Evolutionary conservation across 1,140 invertebrate species (phyloP), one percentile per base, ranked within the genome.

Genomic region (Leptinotarsa texana): DNA sequence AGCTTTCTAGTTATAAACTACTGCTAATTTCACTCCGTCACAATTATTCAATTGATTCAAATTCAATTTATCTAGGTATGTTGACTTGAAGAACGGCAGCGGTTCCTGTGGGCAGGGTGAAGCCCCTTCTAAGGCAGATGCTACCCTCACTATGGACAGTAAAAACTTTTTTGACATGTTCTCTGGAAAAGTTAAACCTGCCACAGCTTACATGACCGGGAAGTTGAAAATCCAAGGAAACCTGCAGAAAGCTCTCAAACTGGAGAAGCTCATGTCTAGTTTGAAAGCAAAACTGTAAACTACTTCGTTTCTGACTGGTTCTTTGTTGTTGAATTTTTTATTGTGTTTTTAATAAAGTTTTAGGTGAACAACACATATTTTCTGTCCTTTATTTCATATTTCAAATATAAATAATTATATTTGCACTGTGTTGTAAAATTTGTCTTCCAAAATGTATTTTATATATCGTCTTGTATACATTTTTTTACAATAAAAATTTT

Each of bases 181-280:
- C 84, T 87, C 90, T 73, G 93, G 92, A 89, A 94, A 96, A 88
- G 80, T 98, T 75, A 98, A 97, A 85, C 92, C 97, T 13, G 92
- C 95, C 0, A 90, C 92, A 24, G 97, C 97, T 13, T 98, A 98
- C 85, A 98, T 99, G 96, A 92, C 92, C 82, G 98, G 98, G 42
- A 99, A 98, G 87, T 86, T 99, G 63, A 98, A 98, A 87, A 95
- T 99, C 74, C 91, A 89, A 79, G 98, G 98, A 1, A 96, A 98
- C 83, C 88, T 99, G 82, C 93, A 93, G 78, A 94, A 97, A 84
- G 98, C 97, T 1, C 96, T 99, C 92, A 98, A 98, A 85, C 84
- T 99, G 73, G 97, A 99, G 85, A 97, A 97, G 86, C 87, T 99
- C 62, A 96, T 99, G 94, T 88, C 87, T 66, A 91, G 91, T 73